Percentiles rank a stretch among this genome's conserved stretches.
Evolutionary conservation across 2,113 vertebrate genomes (phyloP).

Genomic region (Nothobranchius furzeri): DNA sequence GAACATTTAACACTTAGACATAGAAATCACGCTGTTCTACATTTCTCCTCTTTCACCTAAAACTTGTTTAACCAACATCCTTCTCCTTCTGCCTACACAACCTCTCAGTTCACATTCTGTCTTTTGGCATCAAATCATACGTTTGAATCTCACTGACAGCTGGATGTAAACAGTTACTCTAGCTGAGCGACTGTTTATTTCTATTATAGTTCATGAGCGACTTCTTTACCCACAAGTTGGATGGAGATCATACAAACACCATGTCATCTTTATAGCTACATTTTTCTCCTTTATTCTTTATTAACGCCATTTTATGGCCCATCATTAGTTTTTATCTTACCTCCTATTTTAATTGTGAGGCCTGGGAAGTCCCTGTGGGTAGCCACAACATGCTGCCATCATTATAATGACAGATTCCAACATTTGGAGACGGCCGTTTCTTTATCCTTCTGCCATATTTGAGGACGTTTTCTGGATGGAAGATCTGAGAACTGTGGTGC

Average conservation of each 20-base stretch:
- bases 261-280: not conserved
- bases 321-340: conserved; percentile 3
- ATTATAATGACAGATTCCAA: conserved; percentile 28
- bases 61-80: too few species aligned
- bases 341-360: conserved; percentile 16
- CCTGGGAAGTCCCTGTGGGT: not conserved
- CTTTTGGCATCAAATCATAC: not conserved
- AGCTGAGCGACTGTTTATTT: not conserved
- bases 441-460: conserved; percentile 53
- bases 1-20: too few species aligned
- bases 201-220: not conserved
- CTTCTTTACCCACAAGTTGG: not conserved
- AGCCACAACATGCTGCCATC: conserved; percentile 8
- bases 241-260: not conserved
- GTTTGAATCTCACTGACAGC: not conserved
- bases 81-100: not conserved
- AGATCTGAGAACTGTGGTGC: conserved; percentile 48
- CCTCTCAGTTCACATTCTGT: not conserved
- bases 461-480: conserved; percentile 56
- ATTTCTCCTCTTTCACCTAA: too few species aligned
- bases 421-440: conserved; percentile 30
- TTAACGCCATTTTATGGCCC: conserved; percentile 6
- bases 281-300: not conserved
- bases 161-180: not conserved
- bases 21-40: too few species aligned